Conservation (phyloP, 2,113 vertebrate species). For the Halichoeres trimaculatus region DNA sequence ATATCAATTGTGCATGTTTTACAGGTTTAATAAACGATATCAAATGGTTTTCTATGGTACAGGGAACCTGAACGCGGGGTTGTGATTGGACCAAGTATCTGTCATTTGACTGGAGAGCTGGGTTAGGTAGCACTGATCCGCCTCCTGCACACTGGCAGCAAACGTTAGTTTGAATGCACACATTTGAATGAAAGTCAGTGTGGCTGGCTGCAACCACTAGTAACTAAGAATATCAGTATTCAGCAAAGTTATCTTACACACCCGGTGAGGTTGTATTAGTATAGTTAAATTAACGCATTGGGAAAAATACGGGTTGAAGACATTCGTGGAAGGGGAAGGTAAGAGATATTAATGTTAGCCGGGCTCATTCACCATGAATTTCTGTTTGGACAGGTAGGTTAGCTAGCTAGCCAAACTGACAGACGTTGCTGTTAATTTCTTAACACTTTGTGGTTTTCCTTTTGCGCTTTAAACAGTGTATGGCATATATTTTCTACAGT, state of each 20-base stretch:
- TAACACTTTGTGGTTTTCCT: not conserved
- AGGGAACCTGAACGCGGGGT: not conserved
- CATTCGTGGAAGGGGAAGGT: slow-evolving; percentile 56
- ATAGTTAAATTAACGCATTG: slow-evolving; percentile 1
- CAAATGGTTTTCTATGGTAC: not conserved
- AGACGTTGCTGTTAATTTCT: slow-evolving; percentile 8
- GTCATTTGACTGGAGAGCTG: slow-evolving; percentile 47
- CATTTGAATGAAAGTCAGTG: slow-evolving; percentile 78
- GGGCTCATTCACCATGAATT: slow-evolving; percentile 55
- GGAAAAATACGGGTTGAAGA: slow-evolving; percentile 4
- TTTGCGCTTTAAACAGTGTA: too few relatives aligned
- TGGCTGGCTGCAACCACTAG: slow-evolving; percentile 37
- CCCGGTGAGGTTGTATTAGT: not conserved
- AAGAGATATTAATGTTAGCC: slow-evolving; percentile 49
- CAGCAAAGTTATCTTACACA: slow-evolving; percentile 6
- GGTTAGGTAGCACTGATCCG: slow-evolving; percentile 55
- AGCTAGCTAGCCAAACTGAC: slow-evolving; percentile 39
- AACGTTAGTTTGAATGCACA: slow-evolving; percentile 42
- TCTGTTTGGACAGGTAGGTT: slow-evolving; percentile 77
- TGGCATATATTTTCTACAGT: not conserved
- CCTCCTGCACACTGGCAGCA: slow-evolving; percentile 46
- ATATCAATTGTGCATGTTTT: not conserved
- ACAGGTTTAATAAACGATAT: not conserved
- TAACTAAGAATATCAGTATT: slow-evolving; percentile 21
- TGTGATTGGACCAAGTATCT: slow-evolving; percentile 30